A percentile compares a stretch with the other conserved stretches of the same genome.
These are phyloP conservation scores for Pleuronectes platessa DNA, from an alignment of 2,113 vertebrate genomes.

Conservation along the genomic window DNA sequence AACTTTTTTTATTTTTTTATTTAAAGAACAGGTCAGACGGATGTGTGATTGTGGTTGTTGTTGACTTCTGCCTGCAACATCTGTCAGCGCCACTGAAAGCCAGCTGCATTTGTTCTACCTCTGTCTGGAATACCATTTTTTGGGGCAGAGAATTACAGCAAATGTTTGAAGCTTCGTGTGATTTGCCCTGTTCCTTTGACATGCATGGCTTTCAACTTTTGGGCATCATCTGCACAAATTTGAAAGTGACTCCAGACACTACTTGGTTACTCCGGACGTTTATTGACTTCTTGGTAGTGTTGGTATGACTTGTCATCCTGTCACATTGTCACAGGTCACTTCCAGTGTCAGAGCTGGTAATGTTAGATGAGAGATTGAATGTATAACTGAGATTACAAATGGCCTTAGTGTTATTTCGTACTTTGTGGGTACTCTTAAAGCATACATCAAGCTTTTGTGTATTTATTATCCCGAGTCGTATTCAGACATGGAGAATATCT, in stretches of 20 bases:
- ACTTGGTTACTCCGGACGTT: too few relatives aligned
- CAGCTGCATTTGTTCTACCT: neutral
- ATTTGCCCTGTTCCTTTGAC: neutral
- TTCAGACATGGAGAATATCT: too few relatives aligned
- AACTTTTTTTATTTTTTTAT: constrained; percentile 49
- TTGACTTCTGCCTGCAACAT: constrained; percentile 65
- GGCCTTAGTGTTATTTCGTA: too few relatives aligned
- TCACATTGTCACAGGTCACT: neutral
- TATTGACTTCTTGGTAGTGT: too few relatives aligned
- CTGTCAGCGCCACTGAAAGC: constrained; percentile 49
- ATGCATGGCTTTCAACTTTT: neutral
- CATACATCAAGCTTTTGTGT: too few relatives aligned
- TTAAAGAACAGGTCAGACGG: constrained; percentile 59
- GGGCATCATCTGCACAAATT: too few relatives aligned
- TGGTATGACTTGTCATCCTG: neutral
- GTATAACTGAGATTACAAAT: too few relatives aligned
- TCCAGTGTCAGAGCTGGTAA: neutral
- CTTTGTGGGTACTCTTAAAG: too few relatives aligned
- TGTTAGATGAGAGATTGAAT: too few relatives aligned
- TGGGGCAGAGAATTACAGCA: neutral
- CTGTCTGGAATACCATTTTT: neutral
- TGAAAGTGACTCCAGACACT: too few relatives aligned
- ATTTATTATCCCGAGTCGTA: too few relatives aligned
- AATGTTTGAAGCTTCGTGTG: neutral
- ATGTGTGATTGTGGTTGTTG: constrained; percentile 37